Base-by-base conservation (phyloP, 30 jellyfish, hydroid and myxozoan genomes). In the Cassiopea andromeda region DNA sequence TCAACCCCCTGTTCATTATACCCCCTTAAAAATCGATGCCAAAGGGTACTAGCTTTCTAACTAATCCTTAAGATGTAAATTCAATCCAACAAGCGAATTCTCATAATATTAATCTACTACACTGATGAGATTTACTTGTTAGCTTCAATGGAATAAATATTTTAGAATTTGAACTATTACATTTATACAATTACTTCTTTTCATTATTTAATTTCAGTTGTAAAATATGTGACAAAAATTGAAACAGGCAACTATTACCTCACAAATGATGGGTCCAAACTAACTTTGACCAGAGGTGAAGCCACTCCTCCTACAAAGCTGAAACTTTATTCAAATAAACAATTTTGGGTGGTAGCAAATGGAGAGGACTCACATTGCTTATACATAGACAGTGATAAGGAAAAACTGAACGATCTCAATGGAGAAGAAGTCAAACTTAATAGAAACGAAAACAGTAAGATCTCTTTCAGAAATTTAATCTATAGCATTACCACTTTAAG, bases 181-280 rank as follows among this genome's bases (percentile, higher is more conserved):
- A 6, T 6, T 54, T 54, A 10, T 10, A 54, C 12, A 10, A 54
- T 54, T 6, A 54, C 64, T 54, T 54, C 64, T 54, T 54, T 54
- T 3, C 64, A 3, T 54, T 3, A 54, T 14, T 27, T 27, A 7
- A 67, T 70, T 77, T 48, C 49, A 77, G 86, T 47, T 6, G n/a
- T 49, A 8, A 60, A 59, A 77, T 3, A 12, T 1, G 59, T 77
- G 2, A 49, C 70, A 16, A 49, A 48, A 50, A 16, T 77, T 2
- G 12, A 17, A 75, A 38, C 74, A 1, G 54, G 9, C 17, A 3
- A 15, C 50, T 77, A 46, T 43, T 19, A 1, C 46, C 50, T 77
- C 10, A 77, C 75, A 5, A 44, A 77, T 38, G 86, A 77, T 77
- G 86, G 74, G 16, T 6, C 73, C 9, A 77, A 77, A 44, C 86